Evolutionary conservation across 2,888 invertebrate genomes (phyloP), one percentile per base, ranked within the genome.

Genomic region (Strigamia transsilvanica): DNA sequence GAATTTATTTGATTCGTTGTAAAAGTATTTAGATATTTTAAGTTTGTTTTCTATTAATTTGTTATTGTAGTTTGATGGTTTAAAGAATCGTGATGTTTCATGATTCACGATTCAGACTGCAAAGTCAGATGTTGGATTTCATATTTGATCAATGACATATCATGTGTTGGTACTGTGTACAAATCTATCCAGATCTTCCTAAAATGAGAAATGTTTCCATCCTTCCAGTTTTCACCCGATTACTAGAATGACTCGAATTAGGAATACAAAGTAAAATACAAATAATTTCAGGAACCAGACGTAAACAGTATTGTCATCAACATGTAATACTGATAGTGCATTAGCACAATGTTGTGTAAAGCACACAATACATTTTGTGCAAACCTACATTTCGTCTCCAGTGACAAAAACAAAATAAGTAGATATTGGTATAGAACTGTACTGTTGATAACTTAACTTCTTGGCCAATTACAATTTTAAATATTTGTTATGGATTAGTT

Each of bases 121-220:
- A 46, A 46, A 13, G 2, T 15, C 46, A 46, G 46, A 46, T 13
- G 46, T 12, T 46, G 46, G 46, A 46, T 46, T 46, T 46, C 46
- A 46, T 46, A 46, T 46, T 46, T 46, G 46, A 46, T 46, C 46
- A n/a, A 46, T 46, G n/a, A 46, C 46, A 46, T 46, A 46, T 46
- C 46, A 46, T n/a, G n/a, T 46, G 46, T 46, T 46, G 46, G 46
- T 46, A 46, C 46, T 46, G 10, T 46, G 46, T 46, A 46, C 46
- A 46, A 46, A 46, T 46, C 46, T 46, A 46, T 46, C 46, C 46
- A 46, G 46, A 46, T 46, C 46, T 46, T 46, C 46, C 46, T 46
- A 46, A 46, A 46, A 46, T 46, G 46, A 46, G 46, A 46, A 46
- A 46, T 46, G 46, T 46, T 46, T 46, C 46, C 46, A 46, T 46